Evolutionary conservation across 2,888 invertebrate genomes (phyloP).

Genomic region (Hirtodrosophila trivittata): DNA sequence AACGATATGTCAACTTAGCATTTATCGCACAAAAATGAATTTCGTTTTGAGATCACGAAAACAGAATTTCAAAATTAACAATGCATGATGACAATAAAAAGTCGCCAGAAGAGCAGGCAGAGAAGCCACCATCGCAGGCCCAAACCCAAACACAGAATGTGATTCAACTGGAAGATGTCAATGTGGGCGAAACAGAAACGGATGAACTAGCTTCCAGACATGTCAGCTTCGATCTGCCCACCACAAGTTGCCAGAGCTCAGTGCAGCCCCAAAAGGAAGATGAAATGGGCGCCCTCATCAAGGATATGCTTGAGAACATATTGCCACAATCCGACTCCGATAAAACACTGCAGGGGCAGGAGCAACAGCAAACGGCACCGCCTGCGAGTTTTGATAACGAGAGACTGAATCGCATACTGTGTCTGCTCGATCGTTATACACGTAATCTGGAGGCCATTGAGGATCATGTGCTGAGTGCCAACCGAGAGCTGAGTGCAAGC

Average conservation of each 20-base stretch:
- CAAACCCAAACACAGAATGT: not conserved
- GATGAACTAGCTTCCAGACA: conserved; percentile 29
- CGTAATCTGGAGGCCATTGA: conserved; percentile 66
- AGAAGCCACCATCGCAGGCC: not conserved
- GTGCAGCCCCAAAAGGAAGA: not conserved
- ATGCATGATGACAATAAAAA: conserved; percentile 28
- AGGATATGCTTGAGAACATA: conserved; percentile 42
- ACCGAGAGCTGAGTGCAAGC: not conserved
- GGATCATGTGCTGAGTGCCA: conserved; percentile 15
- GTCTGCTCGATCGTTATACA: conserved; percentile 66
- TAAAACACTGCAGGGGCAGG: not conserved
- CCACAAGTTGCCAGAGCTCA: conserved; percentile 9
- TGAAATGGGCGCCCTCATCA: conserved; percentile 25
- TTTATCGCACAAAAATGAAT: conserved; percentile 22
- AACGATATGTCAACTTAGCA: conserved; percentile 30
- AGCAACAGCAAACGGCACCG: not conserved
- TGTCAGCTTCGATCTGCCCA: conserved; percentile 20
- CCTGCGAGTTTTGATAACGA: conserved; percentile 17
- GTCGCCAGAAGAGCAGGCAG: not conserved
- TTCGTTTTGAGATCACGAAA: conserved; percentile 19
- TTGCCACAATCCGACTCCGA: conserved; percentile 30
- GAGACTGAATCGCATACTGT: conserved; percentile 61
- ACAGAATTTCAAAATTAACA: conserved; percentile 26
- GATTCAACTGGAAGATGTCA: conserved; percentile 42
- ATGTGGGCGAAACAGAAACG: conserved; percentile 57